These are phyloP conservation scores for Laterallus jamaicensis DNA, from an alignment of 2,113 vertebrate species.

Conservation along the genomic window DNA sequence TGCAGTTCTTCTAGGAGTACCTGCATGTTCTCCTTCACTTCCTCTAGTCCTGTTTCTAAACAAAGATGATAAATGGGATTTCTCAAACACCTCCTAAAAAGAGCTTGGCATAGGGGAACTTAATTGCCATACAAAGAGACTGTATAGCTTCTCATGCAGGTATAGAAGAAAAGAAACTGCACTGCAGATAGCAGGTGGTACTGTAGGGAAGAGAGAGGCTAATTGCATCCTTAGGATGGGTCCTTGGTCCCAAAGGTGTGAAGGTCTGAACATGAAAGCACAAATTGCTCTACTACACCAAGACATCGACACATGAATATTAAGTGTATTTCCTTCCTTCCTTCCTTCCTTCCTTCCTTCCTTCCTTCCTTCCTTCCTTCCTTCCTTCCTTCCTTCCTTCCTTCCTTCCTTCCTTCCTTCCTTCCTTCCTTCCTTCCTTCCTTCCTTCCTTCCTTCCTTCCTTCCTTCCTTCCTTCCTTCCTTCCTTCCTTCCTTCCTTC, in stretches of 20 bases:
- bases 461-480: background rate
- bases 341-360: background rate
- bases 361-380: background rate
- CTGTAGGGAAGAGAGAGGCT: background rate
- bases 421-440: background rate
- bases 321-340: background rate
- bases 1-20: background rate
- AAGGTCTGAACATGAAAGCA: background rate
- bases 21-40: background rate
- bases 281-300: background rate
- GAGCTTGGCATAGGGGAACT: background rate
- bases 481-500: background rate
- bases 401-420: background rate
- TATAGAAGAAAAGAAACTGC: background rate
- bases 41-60: background rate
- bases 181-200: background rate
- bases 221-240: background rate
- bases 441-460: background rate
- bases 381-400: background rate
- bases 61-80: background rate
- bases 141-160: background rate
- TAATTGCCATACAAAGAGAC: background rate
- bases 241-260: background rate
- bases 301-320: fast-evolving
- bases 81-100: background rate